Evolutionary conservation across 1,140 invertebrate genomes (phyloP), one percentile per base, ranked within the genome.

Genomic region (Episyrphus balteatus): DNA sequence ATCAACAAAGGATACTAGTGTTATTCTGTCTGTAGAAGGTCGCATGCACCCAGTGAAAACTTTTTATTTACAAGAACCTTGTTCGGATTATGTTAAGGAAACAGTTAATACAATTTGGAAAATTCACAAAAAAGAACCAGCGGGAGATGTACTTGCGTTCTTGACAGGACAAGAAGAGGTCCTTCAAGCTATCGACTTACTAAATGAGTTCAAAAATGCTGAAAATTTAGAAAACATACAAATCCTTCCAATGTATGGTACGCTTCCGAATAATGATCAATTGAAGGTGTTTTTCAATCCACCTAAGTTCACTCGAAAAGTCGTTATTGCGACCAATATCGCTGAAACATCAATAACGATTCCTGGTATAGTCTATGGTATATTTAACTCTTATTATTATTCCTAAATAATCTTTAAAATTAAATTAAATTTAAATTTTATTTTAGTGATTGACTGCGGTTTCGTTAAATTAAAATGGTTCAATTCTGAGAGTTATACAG

Each of bases 381-480:
- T 44, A 33, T 13, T 21, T 39, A 42, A 47, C 19, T 34, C 19
- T 19, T 49, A 42, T 36, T 37, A 30, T 37, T n/a, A 36, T 48
- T 51, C 52, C 48, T 46, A 46, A 10, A 36, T n/a, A 17, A 15
- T 33, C 5, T 26, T 38, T 33, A 42, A 36, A 46, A 51, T 55
- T 53, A 51, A 77, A 77, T 31, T 57, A 91, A 34, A 3, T 47
- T 33, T 47, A 39, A 39, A 26, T 42, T 26, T 3, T n/a, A 45
- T 48, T 50, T 36, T 37, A 53, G 93, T 98, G 40, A 81, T 98
- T 44, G 96, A 99, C 67, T 85, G 88, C 71, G 96, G 96, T 2
- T 99, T 94, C 73, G 89, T 94, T n/a, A 99, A 98, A 74, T 66
- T 95, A 42, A 83, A 87, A 30, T 93, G 88, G 74, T 95, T 86